phyloP scores from a whole-genome alignment of 53 echinoderm and acorn worm genomes.

The Holothuria leucospilota region DNA sequence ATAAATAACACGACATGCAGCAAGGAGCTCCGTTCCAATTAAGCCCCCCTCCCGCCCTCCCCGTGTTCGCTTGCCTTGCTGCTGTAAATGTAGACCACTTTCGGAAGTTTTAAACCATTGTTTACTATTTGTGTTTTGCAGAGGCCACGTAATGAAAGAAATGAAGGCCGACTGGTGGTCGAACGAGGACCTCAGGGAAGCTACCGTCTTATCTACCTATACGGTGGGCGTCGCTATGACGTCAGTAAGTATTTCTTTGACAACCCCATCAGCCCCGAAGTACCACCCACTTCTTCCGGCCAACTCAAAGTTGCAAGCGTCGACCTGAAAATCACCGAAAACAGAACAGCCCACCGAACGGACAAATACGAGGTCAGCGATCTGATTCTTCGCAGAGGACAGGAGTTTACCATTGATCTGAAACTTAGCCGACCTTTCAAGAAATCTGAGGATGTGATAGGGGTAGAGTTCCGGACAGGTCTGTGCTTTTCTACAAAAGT shows the following conservation, averaged over 20 bases:
- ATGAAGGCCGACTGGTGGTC: background rate
- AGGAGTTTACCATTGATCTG: conserved; percentile 66
- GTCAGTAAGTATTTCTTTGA: conserved; percentile 9
- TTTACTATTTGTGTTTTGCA: no score
- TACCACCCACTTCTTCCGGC: background rate
- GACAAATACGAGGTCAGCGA: conserved; percentile 62
- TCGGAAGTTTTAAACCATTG: no score
- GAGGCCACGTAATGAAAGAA: no score
- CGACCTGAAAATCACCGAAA: conserved; percentile 28
- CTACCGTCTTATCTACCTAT: background rate
- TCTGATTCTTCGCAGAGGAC: conserved; percentile 76
- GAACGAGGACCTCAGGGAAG: conserved; percentile 8
- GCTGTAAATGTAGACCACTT: no score
- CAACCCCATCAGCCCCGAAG: conserved; percentile 3
- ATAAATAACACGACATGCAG: no score
- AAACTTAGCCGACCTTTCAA: conserved; percentile 63
- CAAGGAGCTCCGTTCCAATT: no score
- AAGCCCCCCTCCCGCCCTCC: no score
- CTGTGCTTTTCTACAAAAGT: no score
- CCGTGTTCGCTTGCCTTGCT: no score
- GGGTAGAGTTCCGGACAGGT: conserved; percentile 66
- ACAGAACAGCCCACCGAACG: conserved; percentile 50
- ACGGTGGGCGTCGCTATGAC: conserved; percentile 20
- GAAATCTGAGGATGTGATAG: conserved; percentile 35
- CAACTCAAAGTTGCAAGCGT: conserved; percentile 48